Evolutionary conservation across 2,113 vertebrate genomes (phyloP), one percentile per base, ranked within the genome.

Genomic region (Calcarius ornatus): DNA sequence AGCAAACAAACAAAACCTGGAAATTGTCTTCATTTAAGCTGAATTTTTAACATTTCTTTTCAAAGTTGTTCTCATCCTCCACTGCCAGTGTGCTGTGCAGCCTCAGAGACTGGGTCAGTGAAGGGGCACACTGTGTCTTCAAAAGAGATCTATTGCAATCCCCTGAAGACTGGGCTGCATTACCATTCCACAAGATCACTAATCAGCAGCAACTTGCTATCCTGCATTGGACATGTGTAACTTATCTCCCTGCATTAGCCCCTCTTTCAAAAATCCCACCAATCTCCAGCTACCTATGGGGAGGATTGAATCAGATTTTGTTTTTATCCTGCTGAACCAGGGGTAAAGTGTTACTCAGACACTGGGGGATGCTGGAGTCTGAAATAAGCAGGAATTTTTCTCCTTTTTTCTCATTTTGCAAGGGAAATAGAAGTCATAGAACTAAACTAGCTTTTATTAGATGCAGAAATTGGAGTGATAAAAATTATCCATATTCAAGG

Each of bases 181-280:
- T 92, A 47, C 93, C 85, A 81, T 96, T 60, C 94, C 79, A 94
- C 54, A 94, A 42, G 84, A 95, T 82, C 87, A 33, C 81, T 90
- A 83, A 95, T 85, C 90, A 93, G 92, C 31, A 90, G 71, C 90
- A 86, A 95, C 85, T 92, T 83, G 84, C 88, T 83, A 0, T 80
- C 69, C 3, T 3, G 66, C 93, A 40, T 6, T n/a, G 60, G 84
- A 90, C 84, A 69, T 77, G 77, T 92, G 87, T 87, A 92, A 85
- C 42, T 89, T 89, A 89, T 50, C 81, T 94, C 65, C 70, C 45
- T 72, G 78, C 54, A 87, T 87, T 86, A 84, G 78, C 42, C 45
- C 28, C 24, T 81, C 57, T 72, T 71, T 35, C 23, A 72, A 86
- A 83, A 87, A 28, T 0, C 13, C 2, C 71, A 87, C 82, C 91